Conservation (phyloP, 2,888 invertebrate species). For the Dasysyrphus albostriatus region DNA sequence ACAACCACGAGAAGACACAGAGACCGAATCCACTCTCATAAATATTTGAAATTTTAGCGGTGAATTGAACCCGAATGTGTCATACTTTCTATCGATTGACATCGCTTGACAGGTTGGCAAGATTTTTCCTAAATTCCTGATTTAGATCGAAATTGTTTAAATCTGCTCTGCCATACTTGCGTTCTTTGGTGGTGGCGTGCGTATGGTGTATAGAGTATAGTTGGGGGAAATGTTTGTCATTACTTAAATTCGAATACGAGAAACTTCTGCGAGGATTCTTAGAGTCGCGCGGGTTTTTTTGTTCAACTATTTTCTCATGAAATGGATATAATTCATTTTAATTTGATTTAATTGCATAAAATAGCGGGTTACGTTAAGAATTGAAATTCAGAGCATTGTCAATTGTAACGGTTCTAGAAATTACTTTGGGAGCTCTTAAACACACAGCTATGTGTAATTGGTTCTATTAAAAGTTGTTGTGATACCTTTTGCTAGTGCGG, state of each 20-base stretch:
- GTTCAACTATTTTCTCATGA: conserved; percentile 35
- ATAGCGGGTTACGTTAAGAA: conserved; percentile 64
- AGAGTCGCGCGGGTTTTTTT: conserved; percentile 3
- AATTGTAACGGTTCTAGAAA: conserved; percentile 32
- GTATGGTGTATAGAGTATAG: background rate
- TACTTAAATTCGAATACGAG: conserved; percentile 38
- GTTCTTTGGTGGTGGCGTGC: conserved; percentile 4
- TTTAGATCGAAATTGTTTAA: conserved; percentile 62
- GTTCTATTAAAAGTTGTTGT: conserved; percentile 41
- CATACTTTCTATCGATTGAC: conserved; percentile 75
- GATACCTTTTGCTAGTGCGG: background rate
- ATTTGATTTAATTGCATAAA: conserved; percentile 66
- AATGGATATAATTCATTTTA: conserved; percentile 60
- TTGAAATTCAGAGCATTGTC: conserved; percentile 55
- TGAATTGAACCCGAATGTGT: conserved; percentile 71
- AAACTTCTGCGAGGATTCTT: background rate
- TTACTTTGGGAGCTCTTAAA: conserved; percentile 2
- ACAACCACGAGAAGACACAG: background rate
- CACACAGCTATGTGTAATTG: conserved; percentile 21
- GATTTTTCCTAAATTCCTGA: conserved; percentile 71
- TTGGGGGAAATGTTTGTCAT: conserved; percentile 47
- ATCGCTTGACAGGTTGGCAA: conserved; percentile 71
- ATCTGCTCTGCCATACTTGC: background rate
- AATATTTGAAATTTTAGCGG: conserved; percentile 73
- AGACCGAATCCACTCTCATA: conserved; percentile 62